Base-by-base conservation (phyloP, 1,140 invertebrate species). In the Micrasema minimum region DNA sequence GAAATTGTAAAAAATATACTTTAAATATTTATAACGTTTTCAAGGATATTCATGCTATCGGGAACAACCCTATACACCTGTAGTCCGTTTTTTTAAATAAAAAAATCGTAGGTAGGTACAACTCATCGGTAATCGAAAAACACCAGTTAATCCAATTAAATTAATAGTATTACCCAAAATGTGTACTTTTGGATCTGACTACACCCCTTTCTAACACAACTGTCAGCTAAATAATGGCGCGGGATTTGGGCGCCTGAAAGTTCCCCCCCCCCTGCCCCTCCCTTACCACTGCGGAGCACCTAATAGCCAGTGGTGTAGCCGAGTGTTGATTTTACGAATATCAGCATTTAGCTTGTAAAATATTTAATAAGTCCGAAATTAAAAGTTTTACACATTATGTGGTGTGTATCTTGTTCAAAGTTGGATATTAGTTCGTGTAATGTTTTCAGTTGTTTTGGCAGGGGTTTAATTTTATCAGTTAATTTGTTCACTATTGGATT, bases 181-280 rank as follows among this genome's bases (percentile, higher is more conserved):
- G 26, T 31, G 1, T 48, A 20, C 46, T 48, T n/a, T 22, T 48
- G 7, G 9, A 48, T 9, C 11, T 48, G 18, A 22, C 46, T 48
- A 31, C 59, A 22, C 12, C 59, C 59, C 59, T 59, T 59, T 59
- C 43, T 64, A 26, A 61, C 23, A 46, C 2, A 64, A 31, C 41
- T 46, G 59, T 64, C 59, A 31, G 16, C 43, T 16, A 64, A 46
- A 38, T 64, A 64, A 26, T 64, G 43, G 18, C 41, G 23, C 9
- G 57, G 22, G 41, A 64, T 64, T 64, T 46, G 43, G 26, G 16
- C 38, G 6, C 26, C 59, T 31, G 57, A 48, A 45, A 64, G 43
- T 45, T 64, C 45, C 14, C 16, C 43, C 10, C 16, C 1, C 37
- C 37, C 7, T n/a, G 22, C 59, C 41, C 23, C 59, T 31, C 41